phyloP scores from a whole-genome alignment of 64 coral and sea anemone genomes.

The Hydrozoanthus tunicans region DNA sequence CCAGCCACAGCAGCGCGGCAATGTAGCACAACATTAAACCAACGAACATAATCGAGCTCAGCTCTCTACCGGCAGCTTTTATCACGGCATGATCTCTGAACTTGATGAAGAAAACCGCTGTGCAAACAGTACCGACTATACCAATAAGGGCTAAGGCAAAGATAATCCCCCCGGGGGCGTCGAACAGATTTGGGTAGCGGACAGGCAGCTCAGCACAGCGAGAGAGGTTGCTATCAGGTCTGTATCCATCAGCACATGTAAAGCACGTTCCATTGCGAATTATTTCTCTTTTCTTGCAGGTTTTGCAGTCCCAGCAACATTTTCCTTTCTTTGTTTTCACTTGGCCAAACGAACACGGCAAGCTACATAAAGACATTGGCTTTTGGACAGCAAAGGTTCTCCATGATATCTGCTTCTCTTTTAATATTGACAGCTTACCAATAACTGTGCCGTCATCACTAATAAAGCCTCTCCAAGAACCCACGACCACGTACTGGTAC shows the following conservation, averaged over 20 bases:
- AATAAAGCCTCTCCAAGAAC: slow-evolving; percentile 76
- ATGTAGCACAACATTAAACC: slow-evolving; percentile 72
- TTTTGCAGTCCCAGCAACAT: slow-evolving; percentile 86
- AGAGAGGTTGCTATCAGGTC: slow-evolving; percentile 53
- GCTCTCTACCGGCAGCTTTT: slow-evolving; percentile 86
- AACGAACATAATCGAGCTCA: slow-evolving; percentile 72
- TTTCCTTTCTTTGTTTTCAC: slow-evolving; percentile 37
- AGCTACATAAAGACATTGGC: slow-evolving; percentile 83
- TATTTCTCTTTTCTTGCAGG: slow-evolving; percentile 56
- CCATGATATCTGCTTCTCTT: slow-evolving; percentile 62
- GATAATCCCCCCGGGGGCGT: slow-evolving; percentile 60
- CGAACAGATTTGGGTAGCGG: slow-evolving; percentile 37
- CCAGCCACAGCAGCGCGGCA: slow-evolving; percentile 54
- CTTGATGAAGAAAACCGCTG: slow-evolving; percentile 69
- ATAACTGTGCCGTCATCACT: slow-evolving; percentile 47
- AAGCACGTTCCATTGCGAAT: slow-evolving; percentile 74
- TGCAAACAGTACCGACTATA: slow-evolving; percentile 57
- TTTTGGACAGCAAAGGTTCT: neutral
- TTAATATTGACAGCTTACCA: slow-evolving; percentile 54
- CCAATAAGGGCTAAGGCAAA: slow-evolving; percentile 54
- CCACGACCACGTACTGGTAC: slow-evolving; percentile 62
- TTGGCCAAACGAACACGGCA: slow-evolving; percentile 44
- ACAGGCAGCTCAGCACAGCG: slow-evolving; percentile 63
- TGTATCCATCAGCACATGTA: slow-evolving; percentile 55
- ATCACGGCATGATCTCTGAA: slow-evolving; percentile 70